A percentile compares a stretch with the other conserved stretches of the same genome.
Evolutionary conservation across 2,797 vertebrate species (phyloP).

Genomic region (Orestias chungarensis): DNA sequence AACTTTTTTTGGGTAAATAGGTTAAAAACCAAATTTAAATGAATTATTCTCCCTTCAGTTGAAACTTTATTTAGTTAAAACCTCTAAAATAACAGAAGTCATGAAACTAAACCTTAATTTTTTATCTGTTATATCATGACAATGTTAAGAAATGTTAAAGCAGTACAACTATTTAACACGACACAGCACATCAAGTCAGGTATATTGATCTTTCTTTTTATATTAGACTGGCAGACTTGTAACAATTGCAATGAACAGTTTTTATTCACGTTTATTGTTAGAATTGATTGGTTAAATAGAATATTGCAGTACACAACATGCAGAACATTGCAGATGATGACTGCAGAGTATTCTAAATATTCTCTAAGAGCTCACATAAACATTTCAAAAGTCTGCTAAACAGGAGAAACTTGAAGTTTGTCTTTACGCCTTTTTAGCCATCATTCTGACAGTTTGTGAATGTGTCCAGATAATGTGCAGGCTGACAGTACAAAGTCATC

Average conservation of each 20-base stretch:
- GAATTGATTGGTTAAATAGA: not conserved
- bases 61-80: too few species aligned
- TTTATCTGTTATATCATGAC: not conserved
- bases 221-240: too few species aligned
- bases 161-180: not conserved
- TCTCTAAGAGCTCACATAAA: not conserved
- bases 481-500: constrained; percentile 38
- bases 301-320: not conserved
- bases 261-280: not conserved
- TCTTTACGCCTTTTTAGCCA: not conserved
- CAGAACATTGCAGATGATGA: not conserved
- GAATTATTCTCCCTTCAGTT: too few species aligned
- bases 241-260: not conserved
- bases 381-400: not conserved
- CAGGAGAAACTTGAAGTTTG: not conserved
- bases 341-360: not conserved
- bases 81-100: too few species aligned
- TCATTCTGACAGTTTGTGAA: not conserved
- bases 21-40: too few species aligned
- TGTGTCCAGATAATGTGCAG: constrained; percentile 6
- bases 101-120: too few species aligned
- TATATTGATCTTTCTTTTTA: not conserved
- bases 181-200: not conserved
- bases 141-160: not conserved
- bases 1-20: too few species aligned